Base-by-base conservation (phyloP, 2,797 vertebrate genomes). In the Muscicapa striata region DNA sequence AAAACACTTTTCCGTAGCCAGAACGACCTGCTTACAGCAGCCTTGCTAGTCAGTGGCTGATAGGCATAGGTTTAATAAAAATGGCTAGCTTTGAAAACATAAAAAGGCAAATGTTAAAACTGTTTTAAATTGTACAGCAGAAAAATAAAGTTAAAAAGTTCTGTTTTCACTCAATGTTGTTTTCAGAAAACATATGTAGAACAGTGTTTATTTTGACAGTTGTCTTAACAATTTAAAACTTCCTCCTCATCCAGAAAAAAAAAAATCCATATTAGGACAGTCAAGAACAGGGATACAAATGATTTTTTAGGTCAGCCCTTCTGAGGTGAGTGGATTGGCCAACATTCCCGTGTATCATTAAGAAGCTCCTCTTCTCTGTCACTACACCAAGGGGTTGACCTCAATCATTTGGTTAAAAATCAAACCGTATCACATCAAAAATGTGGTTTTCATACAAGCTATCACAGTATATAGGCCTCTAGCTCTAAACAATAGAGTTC, bases 401-500 rank as follows among this genome's bases (percentile, higher is more conserved):
- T 96, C 97, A 98, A 98, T 98, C 98, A 98, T 98, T 98, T 98
- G 97, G 97, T 98, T 98, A 98, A 98, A 98, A 98, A 98, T 98
- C 97, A 98, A 98, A 98, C 97, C 63, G 93, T 97, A 97, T 97
- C 98, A 98, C 98, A 98, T 97, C 97, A 98, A 98, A 98, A 98
- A 97, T 98, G 97, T 98, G 97, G 97, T 96, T 96, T 97, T 97
- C 97, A 97, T 97, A 98, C 97, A 98, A 98, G 98, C 98, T 98
- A 98, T 98, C 98, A 98, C 98, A 98, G 98, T 98, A 98, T 98
- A 98, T 98, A 98, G 98, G 98, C 98, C 98, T 98, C 98, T 98
- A 98, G 98, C 98, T 98, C 98, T 98, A 98, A 98, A 98, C 97
- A 98, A 98, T 97, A 98, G 97, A 98, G 98, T 98, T 98, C 97